These are phyloP conservation scores for Proterorhinus semilunaris DNA, from an alignment of 2,113 vertebrate genomes.

Conservation along the genomic window DNA sequence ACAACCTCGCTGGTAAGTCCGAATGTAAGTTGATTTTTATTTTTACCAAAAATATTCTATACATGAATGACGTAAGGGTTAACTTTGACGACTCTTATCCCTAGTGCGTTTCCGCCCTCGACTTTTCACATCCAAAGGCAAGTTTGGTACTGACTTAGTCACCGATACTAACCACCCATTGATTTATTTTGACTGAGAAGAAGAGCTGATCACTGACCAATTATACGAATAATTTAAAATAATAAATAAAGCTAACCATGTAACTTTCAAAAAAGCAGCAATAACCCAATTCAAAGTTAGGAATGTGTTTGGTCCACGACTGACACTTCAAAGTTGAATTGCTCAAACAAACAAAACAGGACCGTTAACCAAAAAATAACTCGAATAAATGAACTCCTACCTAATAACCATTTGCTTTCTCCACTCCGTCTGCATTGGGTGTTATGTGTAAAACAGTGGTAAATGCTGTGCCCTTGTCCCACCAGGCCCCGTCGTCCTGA, in stretches of 20 bases:
- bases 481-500: conserved; percentile 94
- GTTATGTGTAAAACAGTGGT: background rate
- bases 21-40: background rate
- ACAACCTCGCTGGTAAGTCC: conserved; percentile 92
- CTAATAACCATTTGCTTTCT: background rate
- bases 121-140: conserved; percentile 93
- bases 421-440: background rate
- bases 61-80: conserved; percentile 5
- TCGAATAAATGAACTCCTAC: conserved; percentile 2
- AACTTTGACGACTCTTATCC: conserved; percentile 73
- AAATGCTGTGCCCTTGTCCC: background rate
- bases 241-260: background rate
- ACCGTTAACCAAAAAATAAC: background rate
- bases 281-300: background rate
- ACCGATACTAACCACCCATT: conserved; percentile 60
- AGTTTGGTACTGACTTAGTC: conserved; percentile 72
- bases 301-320: too few relatives aligned
- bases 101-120: conserved; percentile 86
- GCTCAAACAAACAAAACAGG: too few relatives aligned
- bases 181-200: conserved; percentile 1
- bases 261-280: background rate
- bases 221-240: conserved; percentile 16
- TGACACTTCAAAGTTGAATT: too few relatives aligned
- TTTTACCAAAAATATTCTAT: background rate
- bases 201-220: conserved; percentile 36